These are phyloP conservation scores for Caenorhabditis inopinata DNA, from an alignment of 1,140 invertebrate genomes.

Conservation along the genomic window DNA sequence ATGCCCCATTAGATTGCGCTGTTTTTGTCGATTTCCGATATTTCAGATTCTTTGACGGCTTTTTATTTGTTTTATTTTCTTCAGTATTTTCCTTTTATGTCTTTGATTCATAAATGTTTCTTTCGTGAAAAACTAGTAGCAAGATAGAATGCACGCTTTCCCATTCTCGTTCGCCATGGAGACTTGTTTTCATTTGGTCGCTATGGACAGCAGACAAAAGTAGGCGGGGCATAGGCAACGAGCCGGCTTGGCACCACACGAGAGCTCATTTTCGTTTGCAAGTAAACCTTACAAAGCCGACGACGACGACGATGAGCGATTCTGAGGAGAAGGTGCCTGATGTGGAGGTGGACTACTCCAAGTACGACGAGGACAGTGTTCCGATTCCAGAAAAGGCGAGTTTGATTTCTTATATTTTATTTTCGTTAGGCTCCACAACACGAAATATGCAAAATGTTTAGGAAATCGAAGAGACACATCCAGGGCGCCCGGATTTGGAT, in stretches of 20 bases:
- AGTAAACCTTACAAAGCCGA: neutral
- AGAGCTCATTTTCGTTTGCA: constrained; percentile 22
- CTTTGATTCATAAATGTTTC: constrained; percentile 9
- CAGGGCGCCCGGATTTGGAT: constrained; percentile 46
- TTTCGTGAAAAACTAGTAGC: neutral
- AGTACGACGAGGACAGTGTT: constrained; percentile 46
- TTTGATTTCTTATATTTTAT: neutral
- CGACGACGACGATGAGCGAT: constrained; percentile 9
- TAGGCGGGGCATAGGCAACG: neutral
- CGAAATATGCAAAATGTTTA: constrained; percentile 8
- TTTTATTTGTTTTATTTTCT: neutral
- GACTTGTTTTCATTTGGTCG: neutral
- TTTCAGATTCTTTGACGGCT: neutral
- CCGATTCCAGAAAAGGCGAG: constrained; percentile 41
- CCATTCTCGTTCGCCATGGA: neutral
- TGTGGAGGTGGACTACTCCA: constrained; percentile 40
- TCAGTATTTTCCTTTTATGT: constrained; percentile 9
- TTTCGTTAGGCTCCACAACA: no score
- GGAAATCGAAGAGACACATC: constrained; percentile 44
- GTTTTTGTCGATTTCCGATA: neutral
- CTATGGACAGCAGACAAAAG: neutral
- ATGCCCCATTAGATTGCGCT: constrained; percentile 23
- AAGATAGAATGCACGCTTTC: neutral
- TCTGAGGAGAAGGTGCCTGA: constrained; percentile 7
- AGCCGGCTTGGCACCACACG: neutral